Evolutionary conservation across 2,113 vertebrate species (phyloP).

Genomic region (Syrmaticus mikado): DNA sequence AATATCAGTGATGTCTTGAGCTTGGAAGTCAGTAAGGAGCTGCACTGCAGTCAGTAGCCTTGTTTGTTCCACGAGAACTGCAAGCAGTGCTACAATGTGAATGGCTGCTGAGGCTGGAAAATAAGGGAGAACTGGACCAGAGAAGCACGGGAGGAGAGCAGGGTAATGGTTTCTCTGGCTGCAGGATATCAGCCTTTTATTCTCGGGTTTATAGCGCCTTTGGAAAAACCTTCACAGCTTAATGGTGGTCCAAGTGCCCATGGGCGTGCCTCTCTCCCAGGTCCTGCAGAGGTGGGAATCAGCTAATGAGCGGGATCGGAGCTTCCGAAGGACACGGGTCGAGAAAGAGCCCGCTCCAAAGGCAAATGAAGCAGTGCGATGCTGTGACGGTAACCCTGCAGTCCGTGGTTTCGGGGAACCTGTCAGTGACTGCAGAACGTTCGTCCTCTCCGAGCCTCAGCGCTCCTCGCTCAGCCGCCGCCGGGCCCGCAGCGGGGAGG

Average conservation of each 20-base stretch:
- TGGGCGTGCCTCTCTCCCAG: constrained; percentile 29
- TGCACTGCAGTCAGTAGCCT: background rate
- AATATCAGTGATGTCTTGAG: background rate
- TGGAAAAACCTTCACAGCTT: background rate
- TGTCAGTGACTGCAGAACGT: background rate
- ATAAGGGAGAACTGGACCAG: background rate
- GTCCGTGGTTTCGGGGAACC: accelerated
- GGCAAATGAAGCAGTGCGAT: background rate
- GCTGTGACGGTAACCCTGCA: background rate
- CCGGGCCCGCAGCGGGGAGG: background rate
- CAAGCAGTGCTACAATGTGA: background rate
- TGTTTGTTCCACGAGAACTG: background rate
- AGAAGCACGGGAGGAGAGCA: background rate
- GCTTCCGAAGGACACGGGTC: background rate
- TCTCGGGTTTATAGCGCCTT: background rate
- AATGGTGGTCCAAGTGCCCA: background rate
- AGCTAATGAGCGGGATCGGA: background rate
- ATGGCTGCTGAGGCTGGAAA: background rate
- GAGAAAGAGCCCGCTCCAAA: background rate
- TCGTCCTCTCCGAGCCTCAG: background rate
- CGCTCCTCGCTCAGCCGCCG: background rate
- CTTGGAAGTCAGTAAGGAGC: background rate
- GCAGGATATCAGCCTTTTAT: background rate
- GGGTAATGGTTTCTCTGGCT: background rate
- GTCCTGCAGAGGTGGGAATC: background rate